Evolutionary conservation across 1,140 invertebrate species (phyloP).

Genomic region (Neomicropteryx cornuta): DNA sequence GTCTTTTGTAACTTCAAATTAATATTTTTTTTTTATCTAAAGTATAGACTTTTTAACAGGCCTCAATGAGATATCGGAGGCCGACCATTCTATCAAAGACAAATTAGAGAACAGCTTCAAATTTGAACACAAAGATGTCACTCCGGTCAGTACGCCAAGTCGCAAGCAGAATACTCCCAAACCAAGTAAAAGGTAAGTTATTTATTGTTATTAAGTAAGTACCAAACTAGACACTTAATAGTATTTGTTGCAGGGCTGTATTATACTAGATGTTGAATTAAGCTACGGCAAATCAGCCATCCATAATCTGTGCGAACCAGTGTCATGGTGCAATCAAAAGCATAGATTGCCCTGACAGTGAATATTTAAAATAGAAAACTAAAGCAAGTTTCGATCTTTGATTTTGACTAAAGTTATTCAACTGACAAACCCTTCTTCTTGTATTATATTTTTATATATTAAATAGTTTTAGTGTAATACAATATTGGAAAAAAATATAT

Average conservation of each 20-base stretch:
- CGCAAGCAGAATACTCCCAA: conserved; percentile 8
- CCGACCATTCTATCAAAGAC: conserved; percentile 8
- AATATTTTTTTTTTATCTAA: conserved; percentile 19
- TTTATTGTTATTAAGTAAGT: conserved; percentile 4
- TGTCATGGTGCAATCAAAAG: background rate
- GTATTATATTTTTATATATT: too few relatives aligned
- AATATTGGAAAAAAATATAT: too few relatives aligned
- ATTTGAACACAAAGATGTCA: conserved; percentile 9
- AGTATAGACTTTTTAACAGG: conserved; percentile 1
- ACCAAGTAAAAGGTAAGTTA: conserved; percentile 5
- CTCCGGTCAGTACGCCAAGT: conserved; percentile 2
- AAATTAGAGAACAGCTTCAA: conserved; percentile 14
- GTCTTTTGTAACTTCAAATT: conserved; percentile 14
- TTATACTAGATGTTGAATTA: conserved; percentile 1
- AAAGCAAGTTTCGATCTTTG: background rate
- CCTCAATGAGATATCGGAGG: conserved; percentile 17
- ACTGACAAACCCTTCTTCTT: background rate
- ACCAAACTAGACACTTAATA: background rate
- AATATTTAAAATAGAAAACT: background rate
- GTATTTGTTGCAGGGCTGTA: background rate
- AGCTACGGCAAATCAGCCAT: background rate
- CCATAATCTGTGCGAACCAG: background rate
- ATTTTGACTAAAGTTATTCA: background rate
- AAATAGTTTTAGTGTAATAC: too few relatives aligned
- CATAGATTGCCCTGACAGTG: background rate